A percentile compares a stretch with the other conserved stretches of the same genome.
phyloP scores from a whole-genome alignment of 2,797 vertebrate genomes.

The Molossus molossus region DNA sequence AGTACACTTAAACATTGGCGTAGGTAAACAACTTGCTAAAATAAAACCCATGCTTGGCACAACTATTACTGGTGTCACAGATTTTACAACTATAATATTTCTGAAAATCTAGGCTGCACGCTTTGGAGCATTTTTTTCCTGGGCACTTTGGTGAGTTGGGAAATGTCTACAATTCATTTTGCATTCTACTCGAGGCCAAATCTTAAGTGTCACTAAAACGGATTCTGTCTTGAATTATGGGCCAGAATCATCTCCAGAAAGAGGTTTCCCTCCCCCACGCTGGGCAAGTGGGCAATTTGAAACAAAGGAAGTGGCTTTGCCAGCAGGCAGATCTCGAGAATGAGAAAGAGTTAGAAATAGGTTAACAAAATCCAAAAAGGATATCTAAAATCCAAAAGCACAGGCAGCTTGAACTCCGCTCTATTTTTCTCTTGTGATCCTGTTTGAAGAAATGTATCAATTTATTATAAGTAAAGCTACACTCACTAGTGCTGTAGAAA shows the following conservation, averaged over 20 bases:
- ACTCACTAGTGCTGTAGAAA: slow-evolving; percentile 46
- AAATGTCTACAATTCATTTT: slow-evolving; percentile 73
- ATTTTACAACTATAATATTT: slow-evolving; percentile 78
- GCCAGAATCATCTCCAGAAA: slow-evolving; percentile 64
- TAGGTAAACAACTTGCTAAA: slow-evolving; percentile 81
- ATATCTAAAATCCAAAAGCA: slow-evolving; percentile 26
- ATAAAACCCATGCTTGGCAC: slow-evolving; percentile 80
- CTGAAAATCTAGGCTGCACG: slow-evolving; percentile 58
- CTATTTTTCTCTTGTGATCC: slow-evolving; percentile 55
- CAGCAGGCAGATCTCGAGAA: slow-evolving; percentile 1
- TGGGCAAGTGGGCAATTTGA: not conserved
- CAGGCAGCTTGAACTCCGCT: not conserved
- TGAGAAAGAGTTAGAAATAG: slow-evolving; percentile 31
- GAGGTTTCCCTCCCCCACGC: not conserved
- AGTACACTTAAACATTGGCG: slow-evolving; percentile 82
- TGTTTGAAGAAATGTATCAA: slow-evolving; percentile 48
- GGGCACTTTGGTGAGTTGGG: slow-evolving; percentile 65
- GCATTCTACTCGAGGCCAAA: slow-evolving; percentile 67
- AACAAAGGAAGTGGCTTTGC: slow-evolving; percentile 34
- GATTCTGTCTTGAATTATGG: slow-evolving; percentile 66
- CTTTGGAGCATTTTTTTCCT: slow-evolving; percentile 32
- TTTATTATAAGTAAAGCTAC: slow-evolving; percentile 57
- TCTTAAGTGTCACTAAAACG: slow-evolving; percentile 74
- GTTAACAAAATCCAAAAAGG: not conserved
- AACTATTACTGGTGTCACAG: slow-evolving; percentile 68